Base-by-base conservation (phyloP, 2,113 vertebrate species). In the Psittacara wagleri region DNA sequence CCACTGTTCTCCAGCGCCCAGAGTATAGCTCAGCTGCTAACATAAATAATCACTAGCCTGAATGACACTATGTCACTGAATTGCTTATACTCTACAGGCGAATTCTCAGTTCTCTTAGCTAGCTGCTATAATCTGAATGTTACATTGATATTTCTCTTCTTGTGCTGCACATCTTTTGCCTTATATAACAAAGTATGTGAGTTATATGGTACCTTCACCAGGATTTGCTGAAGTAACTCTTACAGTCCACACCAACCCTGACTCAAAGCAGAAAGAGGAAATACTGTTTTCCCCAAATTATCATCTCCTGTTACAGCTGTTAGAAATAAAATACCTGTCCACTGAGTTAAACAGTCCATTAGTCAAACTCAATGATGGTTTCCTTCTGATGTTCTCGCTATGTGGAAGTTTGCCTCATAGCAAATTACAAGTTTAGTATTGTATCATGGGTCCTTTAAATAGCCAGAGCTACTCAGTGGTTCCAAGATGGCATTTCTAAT, bases 1-100 rank as follows among this genome's bases (percentile, higher is more conserved):
- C 33, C 2, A 0, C 27, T 44, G n/a, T 83, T n/a, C 52, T 55
- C 44, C 27, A 43, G 41, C 18, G 13, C 16, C 25, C 31, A 41
- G 1, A 35, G 19, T 6, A 67, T 6, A 82, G 64, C 37, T 86
- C 55, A 78, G 59, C 37, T 67, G n/a, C 68, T 78, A 62, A 37
- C 41, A 39, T 12, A 81, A 86, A 17, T 31, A 69, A 88, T 2
- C 3, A 19, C 27, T 37, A 78, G 28, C 19, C 64, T 52, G 51
- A 84, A 22, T 1, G 4, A 78, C 3, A 44, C 17, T 3, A 12
- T 31, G 31, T 17, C 46, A 82, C 24, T 0, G 0, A 59, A 67
- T 12, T 27, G 27, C 52, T 39, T 64, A 8, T 3, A 64, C 2
- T 13, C 13, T 54, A 15, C 22, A 28, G 15, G 10, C 8, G 14